phyloP scores from a whole-genome alignment of 1,140 invertebrate species.

The Euborellia annulipes region DNA sequence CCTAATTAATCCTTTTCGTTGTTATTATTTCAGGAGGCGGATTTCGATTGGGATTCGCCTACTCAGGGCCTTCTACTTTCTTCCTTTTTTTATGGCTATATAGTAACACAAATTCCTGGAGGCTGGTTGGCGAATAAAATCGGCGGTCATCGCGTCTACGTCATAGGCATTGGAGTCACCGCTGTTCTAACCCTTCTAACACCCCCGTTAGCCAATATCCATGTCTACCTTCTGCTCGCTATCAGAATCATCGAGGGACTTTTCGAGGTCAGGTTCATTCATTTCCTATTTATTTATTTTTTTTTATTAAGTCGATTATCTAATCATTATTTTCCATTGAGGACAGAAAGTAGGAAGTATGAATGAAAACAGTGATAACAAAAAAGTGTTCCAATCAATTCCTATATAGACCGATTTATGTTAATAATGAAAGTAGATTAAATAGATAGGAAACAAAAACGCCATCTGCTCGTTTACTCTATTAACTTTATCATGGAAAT shows the following conservation, averaged over 20 bases:
- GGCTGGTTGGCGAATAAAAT: slow-evolving; percentile 26
- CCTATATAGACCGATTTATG: too few relatives aligned
- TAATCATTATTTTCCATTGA: too few relatives aligned
- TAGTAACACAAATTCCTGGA: slow-evolving; percentile 54
- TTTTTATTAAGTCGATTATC: slow-evolving; percentile 3
- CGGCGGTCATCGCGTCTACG: slow-evolving; percentile 41
- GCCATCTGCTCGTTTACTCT: too few relatives aligned
- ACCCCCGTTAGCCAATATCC: slow-evolving; percentile 54
- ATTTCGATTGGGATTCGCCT: slow-evolving; percentile 36
- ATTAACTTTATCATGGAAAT: too few relatives aligned
- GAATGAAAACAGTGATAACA: too few relatives aligned
- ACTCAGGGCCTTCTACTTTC: slow-evolving; percentile 42
- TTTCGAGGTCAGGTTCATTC: slow-evolving; percentile 60
- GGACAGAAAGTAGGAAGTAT: too few relatives aligned
- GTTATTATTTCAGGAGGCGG: not conserved
- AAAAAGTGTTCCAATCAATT: too few relatives aligned
- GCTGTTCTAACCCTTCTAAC: slow-evolving; percentile 39
- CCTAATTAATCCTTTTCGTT: too few relatives aligned
- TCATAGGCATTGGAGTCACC: slow-evolving; percentile 22
- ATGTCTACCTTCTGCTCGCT: slow-evolving; percentile 50
- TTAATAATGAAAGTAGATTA: too few relatives aligned
- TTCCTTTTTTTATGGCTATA: slow-evolving; percentile 61
- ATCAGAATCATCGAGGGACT: slow-evolving; percentile 75
- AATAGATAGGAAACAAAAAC: too few relatives aligned
- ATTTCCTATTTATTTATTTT: too few relatives aligned